Conservation (phyloP, 2,113 vertebrate species). For the Leptobrachium ailaonicum region DNA sequence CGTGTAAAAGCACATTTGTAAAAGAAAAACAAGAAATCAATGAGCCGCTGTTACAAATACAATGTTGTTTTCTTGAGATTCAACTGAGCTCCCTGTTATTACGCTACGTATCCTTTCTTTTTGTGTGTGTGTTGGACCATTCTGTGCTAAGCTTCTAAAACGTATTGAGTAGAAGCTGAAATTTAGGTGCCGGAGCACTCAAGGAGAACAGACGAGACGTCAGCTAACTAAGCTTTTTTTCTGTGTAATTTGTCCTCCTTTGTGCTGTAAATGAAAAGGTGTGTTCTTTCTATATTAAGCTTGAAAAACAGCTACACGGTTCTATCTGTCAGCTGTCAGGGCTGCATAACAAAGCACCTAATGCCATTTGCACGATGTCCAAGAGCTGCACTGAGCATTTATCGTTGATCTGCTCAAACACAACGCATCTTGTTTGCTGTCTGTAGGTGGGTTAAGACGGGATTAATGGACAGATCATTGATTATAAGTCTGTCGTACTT, state of each 20-base stretch:
- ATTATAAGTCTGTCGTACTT: constrained; percentile 18
- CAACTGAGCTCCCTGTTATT: neutral
- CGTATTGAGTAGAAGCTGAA: neutral
- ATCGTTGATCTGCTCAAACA: neutral
- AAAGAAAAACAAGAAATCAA: constrained; percentile 16
- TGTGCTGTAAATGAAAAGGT: constrained; percentile 8
- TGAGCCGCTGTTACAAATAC: constrained; percentile 3
- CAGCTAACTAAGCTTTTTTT: constrained; percentile 17
- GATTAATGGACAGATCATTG: constrained; percentile 40
- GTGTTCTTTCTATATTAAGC: constrained; percentile 15
- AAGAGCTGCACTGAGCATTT: neutral
- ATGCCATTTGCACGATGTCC: constrained; percentile 21
- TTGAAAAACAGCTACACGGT: neutral
- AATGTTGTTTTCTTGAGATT: constrained; percentile 7
- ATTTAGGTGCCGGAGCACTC: constrained; percentile 1
- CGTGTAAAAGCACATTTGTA: constrained; percentile 21
- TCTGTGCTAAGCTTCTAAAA: constrained; percentile 15
- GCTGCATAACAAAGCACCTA: constrained; percentile 16
- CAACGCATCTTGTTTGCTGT: neutral
- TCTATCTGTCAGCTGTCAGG: constrained; percentile 12
- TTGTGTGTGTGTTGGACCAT: neutral
- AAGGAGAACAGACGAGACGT: constrained; percentile 21
- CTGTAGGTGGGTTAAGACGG: constrained; percentile 29
- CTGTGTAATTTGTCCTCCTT: constrained; percentile 9
- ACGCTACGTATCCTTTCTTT: neutral